Evolutionary conservation across 1,140 invertebrate genomes (phyloP).

Genomic region (Trachymyrmex cornetzi): DNA sequence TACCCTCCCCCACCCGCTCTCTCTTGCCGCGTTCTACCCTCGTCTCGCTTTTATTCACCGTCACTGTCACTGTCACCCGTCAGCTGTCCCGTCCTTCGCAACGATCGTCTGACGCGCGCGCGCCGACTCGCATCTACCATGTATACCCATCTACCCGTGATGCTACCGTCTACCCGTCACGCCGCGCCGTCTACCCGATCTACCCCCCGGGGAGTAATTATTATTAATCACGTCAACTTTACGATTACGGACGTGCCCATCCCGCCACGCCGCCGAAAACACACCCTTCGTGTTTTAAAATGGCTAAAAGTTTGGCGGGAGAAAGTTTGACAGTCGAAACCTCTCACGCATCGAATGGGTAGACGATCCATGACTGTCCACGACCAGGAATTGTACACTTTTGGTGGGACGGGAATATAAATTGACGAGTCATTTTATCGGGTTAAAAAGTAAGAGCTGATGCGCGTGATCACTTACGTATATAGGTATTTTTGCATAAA

Average conservation of each 20-base stretch:
- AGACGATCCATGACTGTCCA: neutral
- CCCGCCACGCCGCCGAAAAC: neutral
- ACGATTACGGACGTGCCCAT: conserved; percentile 27
- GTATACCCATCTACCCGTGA: conserved; percentile 40
- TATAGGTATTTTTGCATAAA: neutral
- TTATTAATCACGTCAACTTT: conserved; percentile 61
- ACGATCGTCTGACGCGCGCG: conserved; percentile 56
- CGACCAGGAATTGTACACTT: neutral
- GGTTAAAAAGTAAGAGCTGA: neutral
- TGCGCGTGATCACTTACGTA: neutral
- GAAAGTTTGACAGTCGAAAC: conserved; percentile 58
- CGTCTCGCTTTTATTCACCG: conserved; percentile 59
- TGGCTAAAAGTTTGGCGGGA: conserved; percentile 36
- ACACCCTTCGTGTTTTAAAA: conserved; percentile 22
- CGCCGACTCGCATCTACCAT: conserved; percentile 28
- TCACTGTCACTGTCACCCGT: conserved; percentile 58
- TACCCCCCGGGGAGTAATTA: conserved; percentile 23
- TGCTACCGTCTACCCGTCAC: conserved; percentile 38
- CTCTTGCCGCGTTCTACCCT: conserved; percentile 38
- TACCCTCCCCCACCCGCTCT: conserved; percentile 9
- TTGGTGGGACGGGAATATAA: neutral
- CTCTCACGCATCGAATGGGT: conserved; percentile 4
- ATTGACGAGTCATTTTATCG: conserved; percentile 17
- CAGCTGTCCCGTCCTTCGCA: conserved; percentile 45
- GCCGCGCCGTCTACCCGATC: conserved; percentile 41